These are phyloP conservation scores for Aelia acuminata DNA, from an alignment of 2,888 invertebrate genomes.

Conservation along the genomic window DNA sequence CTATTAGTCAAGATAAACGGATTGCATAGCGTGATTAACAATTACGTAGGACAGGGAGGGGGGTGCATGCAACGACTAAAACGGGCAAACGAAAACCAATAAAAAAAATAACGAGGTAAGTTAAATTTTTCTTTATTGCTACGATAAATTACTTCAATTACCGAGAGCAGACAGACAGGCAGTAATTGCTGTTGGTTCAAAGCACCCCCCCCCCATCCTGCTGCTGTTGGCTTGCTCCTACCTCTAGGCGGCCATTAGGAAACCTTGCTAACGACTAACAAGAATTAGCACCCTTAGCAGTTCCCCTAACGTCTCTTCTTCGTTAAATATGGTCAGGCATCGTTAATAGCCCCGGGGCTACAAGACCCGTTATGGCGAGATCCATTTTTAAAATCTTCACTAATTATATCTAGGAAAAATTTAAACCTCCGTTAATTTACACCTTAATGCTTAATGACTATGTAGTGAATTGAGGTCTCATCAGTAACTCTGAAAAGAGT, in stretches of 20 bases:
- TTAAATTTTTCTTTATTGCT: background rate
- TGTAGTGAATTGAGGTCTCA: too few species aligned
- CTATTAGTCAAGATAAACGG: background rate
- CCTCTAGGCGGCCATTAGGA: background rate
- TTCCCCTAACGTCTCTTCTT: background rate
- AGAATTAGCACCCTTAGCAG: slow-evolving; percentile 12
- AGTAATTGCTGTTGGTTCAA: slow-evolving; percentile 19
- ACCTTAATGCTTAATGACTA: too few species aligned
- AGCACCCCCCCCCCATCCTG: background rate
- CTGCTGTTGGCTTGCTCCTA: too few species aligned
- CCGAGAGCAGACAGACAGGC: background rate
- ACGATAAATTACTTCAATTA: slow-evolving; percentile 10
- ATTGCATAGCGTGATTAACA: background rate
- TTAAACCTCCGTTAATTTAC: too few species aligned
- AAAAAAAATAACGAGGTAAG: background rate
- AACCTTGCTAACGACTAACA: background rate
- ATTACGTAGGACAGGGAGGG: background rate
- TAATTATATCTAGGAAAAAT: background rate
- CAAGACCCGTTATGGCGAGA: background rate
- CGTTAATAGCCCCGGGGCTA: background rate
- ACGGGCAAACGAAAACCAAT: background rate
- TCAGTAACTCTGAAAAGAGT: too few species aligned
- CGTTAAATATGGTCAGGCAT: slow-evolving; percentile 4
- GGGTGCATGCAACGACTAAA: background rate
- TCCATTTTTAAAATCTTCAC: background rate